Evolutionary conservation across 2,888 invertebrate species (phyloP), one percentile per base, ranked within the genome.

Genomic region (Doris montereyensis): DNA sequence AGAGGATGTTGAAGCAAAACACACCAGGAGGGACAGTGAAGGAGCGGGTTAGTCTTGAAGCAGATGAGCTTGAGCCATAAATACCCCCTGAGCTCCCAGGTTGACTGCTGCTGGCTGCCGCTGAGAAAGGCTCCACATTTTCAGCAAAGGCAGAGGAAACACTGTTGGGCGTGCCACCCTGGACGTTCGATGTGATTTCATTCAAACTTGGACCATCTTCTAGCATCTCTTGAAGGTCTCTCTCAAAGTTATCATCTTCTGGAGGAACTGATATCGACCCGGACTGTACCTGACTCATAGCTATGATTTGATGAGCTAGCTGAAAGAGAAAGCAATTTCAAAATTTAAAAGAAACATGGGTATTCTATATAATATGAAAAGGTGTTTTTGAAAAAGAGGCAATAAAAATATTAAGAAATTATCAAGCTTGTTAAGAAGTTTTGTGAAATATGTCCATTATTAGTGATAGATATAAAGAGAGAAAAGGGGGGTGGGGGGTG

Each of bases 191-290:
- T 71, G 88, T 88, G 32, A 86, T 83, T 67, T 90, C 89, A 77
- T 87, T 87, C 32, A 90, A 84, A 75, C 83, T 85, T 3, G 89
- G 89, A 4, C 87, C 90, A 81, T 90, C 90, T 72, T 89, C 88
- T 81, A 90, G 81, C 83, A 89, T 90, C 77, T 90, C 90, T 71
- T 89, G 88, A 58, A 90, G 83, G 77, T 90, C 89, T 58, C 86
- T 82, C 80, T 90, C 90, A 86, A 90, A 89, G 41, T 86, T 87
- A 82, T 89, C 89, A 67, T 89, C 89, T 73, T 88, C 88, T 68
- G 83, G 83, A 2, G 30, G 62, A 21, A 84, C 85, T 76, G 85
- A 83, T 74, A 83, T 8, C 52, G 76, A 34, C 1, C 70, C 34
- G 8, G 81, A 70, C 32, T 79, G 77, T 32, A 60, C 57, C 41